These are phyloP conservation scores for Crioceris asparagi DNA, from an alignment of 2,888 invertebrate genomes.

Conservation along the genomic window DNA sequence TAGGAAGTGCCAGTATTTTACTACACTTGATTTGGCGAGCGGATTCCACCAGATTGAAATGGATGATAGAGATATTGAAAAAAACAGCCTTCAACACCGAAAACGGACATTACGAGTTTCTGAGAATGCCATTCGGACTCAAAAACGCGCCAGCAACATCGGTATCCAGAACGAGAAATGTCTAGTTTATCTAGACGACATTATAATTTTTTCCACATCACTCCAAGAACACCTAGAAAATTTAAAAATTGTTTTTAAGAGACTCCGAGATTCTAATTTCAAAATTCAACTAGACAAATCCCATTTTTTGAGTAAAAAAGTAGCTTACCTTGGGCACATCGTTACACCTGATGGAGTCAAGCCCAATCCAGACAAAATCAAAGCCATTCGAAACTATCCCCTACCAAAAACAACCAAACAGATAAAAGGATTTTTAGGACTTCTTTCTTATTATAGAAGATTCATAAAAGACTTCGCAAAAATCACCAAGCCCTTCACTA, in stretches of 20 bases:
- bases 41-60: slow-evolving; percentile 19
- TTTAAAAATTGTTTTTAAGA: slow-evolving; percentile 12
- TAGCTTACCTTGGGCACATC: slow-evolving; percentile 13
- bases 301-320: slow-evolving; percentile 16
- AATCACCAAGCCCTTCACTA: slow-evolving; percentile 15
- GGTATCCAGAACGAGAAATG: slow-evolving; percentile 17
- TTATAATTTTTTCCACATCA: slow-evolving; percentile 11
- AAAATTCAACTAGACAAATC: slow-evolving; percentile 19
- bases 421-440: slow-evolving; percentile 17
- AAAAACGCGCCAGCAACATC: slow-evolving; percentile 21
- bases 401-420: slow-evolving; percentile 17
- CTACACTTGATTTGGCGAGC: slow-evolving; percentile 13
- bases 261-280: slow-evolving; percentile 14
- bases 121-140: slow-evolving; percentile 22
- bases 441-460: slow-evolving; percentile 16
- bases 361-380: slow-evolving; percentile 10
- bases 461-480: slow-evolving; percentile 17
- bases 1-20: slow-evolving; percentile 14
- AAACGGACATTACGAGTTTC: slow-evolving; percentile 14
- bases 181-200: slow-evolving; percentile 21
- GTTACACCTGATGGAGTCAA: slow-evolving; percentile 8
- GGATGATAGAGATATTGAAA: slow-evolving; percentile 8
- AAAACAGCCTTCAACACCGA: slow-evolving; percentile 16
- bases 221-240: slow-evolving; percentile 13
- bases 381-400: slow-evolving; percentile 13